Base-by-base conservation (phyloP, 1,140 invertebrate species). In the Hirudo medicinalis region DNA sequence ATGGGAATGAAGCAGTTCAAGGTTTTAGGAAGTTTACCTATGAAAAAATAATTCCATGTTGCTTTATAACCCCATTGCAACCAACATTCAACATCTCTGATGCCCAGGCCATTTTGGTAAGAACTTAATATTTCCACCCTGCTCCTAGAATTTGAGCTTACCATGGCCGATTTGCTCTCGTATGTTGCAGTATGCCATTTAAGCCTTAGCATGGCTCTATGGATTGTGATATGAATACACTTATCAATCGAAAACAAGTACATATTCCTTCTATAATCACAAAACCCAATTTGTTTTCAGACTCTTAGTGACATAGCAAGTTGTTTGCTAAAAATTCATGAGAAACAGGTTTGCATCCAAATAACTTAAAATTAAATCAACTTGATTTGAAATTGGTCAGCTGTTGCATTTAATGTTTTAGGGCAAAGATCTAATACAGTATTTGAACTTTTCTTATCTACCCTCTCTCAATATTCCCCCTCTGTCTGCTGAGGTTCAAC, bases 81-180 rank as follows among this genome's bases (percentile, higher is more conserved):
- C 79, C 81, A n/a, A 81, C 80, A 9, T 86, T 86, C 79, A 85
- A 86, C 76, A 76, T 86, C 9, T 79, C 77, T 66, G 85, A 86
- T 80, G 85, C 82, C 49, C 85, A 86, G 76, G 85, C 84, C 13
- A 75, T 83, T 29, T 73, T 83, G 72, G 81, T 82, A 74, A 74
- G 20, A 25, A 25, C 63, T 22, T 73, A 20, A 53, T 71, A 63
- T 71, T 36, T 36, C 32, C 6, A 36, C 32, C 6, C 32, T 36
- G 32, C 6, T 36, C 32, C 32, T 36, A 36, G 6, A 36, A 36
- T 36, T 36, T 36, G 32, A 36, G 32, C 6, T 36, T 36, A 6
- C 6, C 6, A 36, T 6, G 6, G 32, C 32, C 6, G 32, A 36
- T 36, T 36, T 3, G 32, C 32, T 36, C 32, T 36, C 6, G 6